Conservation (phyloP, 2,888 invertebrate species). For the Cephus nigrinus region DNA sequence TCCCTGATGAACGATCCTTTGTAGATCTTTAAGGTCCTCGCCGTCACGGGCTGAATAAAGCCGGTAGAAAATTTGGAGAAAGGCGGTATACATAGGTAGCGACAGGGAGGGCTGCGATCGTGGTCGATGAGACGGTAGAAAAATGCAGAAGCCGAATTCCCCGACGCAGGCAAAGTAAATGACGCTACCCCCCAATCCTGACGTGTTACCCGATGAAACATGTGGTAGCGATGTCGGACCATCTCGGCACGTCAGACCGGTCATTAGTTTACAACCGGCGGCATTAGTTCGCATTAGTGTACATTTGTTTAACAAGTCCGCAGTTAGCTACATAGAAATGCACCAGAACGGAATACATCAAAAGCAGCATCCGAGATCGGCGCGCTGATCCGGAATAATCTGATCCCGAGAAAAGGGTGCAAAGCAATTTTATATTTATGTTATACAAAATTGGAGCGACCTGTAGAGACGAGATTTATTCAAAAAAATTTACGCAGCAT, state of each 20-base stretch:
- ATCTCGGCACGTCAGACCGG: constrained; percentile 21
- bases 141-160: constrained; percentile 21
- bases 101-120: constrained; percentile 23
- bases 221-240: constrained; percentile 27
- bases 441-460: neutral
- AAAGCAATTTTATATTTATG: neutral
- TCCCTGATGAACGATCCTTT: neutral
- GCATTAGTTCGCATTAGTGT: constrained; percentile 44
- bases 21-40: neutral
- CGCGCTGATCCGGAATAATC: neutral
- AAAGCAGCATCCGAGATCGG: neutral
- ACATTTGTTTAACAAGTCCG: constrained; percentile 39
- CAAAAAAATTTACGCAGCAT: neutral
- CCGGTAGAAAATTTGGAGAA: neutral
- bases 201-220: constrained; percentile 31
- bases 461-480: neutral
- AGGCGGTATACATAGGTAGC: constrained; percentile 12
- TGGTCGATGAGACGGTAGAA: constrained; percentile 13
- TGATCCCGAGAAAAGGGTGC: neutral
- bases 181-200: constrained; percentile 21
- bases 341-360: neutral
- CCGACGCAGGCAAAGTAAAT: constrained; percentile 13
- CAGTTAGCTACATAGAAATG: constrained; percentile 12
- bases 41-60: neutral
- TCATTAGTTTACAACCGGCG: constrained; percentile 42